Evolutionary conservation across 1,140 invertebrate species (phyloP), one percentile per base, ranked within the genome.

Genomic region (Ceratitis capitata): DNA sequence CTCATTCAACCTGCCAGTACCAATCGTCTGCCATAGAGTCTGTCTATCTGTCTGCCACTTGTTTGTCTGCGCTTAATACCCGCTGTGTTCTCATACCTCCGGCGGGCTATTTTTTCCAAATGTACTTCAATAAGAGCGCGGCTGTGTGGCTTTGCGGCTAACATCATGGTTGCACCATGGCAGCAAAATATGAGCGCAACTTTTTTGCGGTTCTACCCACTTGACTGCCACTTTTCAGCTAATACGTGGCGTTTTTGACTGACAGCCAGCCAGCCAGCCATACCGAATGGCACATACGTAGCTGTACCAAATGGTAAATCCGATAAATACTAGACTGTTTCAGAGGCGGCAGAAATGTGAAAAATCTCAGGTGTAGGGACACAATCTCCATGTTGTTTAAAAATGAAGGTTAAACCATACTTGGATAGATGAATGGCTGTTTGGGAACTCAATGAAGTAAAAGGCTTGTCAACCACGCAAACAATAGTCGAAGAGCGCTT

Each of bases 191-290:
- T 39, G 35, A 74, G 32, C 32, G 16, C 39, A 6, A 29, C 5
- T 64, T 78, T 78, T 78, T 42, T 78, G 69, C 23, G 69, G 39
- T 45, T 78, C 19, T 26, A 78, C 42, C 69, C 69, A 78, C 69
- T 78, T 78, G 35, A 32, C 69, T 78, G 35, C 39, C 69, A 78
- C 69, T 78, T 78, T 78, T 78, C 69, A 78, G 69, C 69, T 78
- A 78, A 78, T 78, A 45, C 69, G 45, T 78, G 42, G 35, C 69
- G 69, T 78, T 78, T 78, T 78, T 78, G 35, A 78, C 69, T 78
- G 69, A 78, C 35, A 78, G 39, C 39, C 39, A 78, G 23, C 58
- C 58, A 69, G n/a, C 12, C 29, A 64, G 19, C 3, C 23, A 23
- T 56, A 56, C 51, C 4, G n/a, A n/a, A n/a, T n/a, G n/a, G n/a